A percentile compares a stretch with the other conserved stretches of the same genome.
These are phyloP conservation scores for Brachypteracias leptosomus DNA, from an alignment of 2,113 vertebrate species.

Conservation along the genomic window DNA sequence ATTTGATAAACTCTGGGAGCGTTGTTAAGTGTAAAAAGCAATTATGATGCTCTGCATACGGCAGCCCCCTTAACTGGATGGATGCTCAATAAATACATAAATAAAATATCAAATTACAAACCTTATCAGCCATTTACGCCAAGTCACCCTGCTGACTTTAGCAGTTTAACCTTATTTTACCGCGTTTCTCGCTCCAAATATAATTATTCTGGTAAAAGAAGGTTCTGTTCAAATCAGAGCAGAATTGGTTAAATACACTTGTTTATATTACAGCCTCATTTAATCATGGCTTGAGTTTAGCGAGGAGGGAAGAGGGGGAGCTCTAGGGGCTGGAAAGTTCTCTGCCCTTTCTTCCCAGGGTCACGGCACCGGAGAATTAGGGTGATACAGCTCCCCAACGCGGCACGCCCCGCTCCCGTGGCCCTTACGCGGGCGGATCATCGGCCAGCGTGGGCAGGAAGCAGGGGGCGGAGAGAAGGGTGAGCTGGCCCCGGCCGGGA, in stretches of 20 bases:
- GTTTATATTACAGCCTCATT: slow-evolving; percentile 49
- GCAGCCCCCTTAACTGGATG: slow-evolving; percentile 40
- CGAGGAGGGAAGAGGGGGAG: neutral
- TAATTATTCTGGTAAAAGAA: slow-evolving; percentile 51
- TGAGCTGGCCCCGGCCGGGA: neutral
- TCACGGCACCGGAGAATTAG: neutral
- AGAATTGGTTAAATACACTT: slow-evolving; percentile 57
- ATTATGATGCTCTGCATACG: slow-evolving; percentile 56
- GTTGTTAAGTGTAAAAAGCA: slow-evolving; percentile 65
- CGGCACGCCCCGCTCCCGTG: neutral
- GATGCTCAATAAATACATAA: slow-evolving; percentile 56
- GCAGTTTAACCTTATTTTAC: slow-evolving; percentile 31
- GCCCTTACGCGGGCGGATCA: neutral
- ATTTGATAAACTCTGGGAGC: slow-evolving; percentile 37
- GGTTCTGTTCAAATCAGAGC: slow-evolving; percentile 29
- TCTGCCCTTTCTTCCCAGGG: neutral
- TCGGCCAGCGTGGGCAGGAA: neutral
- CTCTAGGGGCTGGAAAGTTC: slow-evolving; percentile 27
- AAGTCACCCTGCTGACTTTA: slow-evolving; percentile 35
- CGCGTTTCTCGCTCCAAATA: slow-evolving; percentile 22
- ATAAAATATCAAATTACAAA: slow-evolving; percentile 65
- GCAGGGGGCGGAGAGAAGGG: neutral
- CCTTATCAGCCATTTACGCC: slow-evolving; percentile 53
- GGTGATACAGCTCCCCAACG: neutral
- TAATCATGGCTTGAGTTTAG: neutral